Conservation (phyloP, 2,797 vertebrate species). For the Enteromius argenteus region DNA sequence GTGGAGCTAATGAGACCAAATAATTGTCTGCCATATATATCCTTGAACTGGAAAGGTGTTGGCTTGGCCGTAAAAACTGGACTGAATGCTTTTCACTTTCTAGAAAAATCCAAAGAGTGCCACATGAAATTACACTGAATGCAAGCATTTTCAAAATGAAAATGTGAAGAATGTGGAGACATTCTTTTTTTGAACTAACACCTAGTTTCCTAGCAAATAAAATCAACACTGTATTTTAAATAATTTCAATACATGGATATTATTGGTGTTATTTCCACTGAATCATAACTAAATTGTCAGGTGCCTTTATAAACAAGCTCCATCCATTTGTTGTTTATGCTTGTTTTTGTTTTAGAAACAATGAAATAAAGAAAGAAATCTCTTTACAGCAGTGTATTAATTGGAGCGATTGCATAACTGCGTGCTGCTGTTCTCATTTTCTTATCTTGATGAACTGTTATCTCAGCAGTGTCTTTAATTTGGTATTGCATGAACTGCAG, state of each 20-base stretch:
- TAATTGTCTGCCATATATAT: background rate
- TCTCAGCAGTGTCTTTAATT: conserved; percentile 45
- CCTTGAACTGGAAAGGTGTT: conserved; percentile 1
- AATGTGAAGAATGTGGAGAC: conserved; percentile 27
- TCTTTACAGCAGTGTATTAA: background rate
- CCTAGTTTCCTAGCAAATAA: conserved; percentile 32
- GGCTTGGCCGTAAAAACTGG: conserved; percentile 10
- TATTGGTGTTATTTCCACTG: conserved; percentile 22
- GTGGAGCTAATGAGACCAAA: background rate
- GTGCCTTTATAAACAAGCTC: conserved; percentile 47
- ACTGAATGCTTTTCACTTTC: conserved; percentile 1
- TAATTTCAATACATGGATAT: conserved; percentile 27
- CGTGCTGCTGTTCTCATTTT: background rate
- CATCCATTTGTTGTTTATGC: conserved; percentile 6
- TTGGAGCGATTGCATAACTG: conserved; percentile 9
- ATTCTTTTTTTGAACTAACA: conserved; percentile 13
- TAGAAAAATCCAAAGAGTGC: conserved; percentile 17
- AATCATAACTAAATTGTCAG: conserved; percentile 22
- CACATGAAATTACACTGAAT: conserved; percentile 5
- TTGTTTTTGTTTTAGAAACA: conserved; percentile 30
- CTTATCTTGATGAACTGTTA: conserved; percentile 19
- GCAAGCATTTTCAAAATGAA: conserved; percentile 25
- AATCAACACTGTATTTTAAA: conserved; percentile 18
- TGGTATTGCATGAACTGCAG: conserved; percentile 7
- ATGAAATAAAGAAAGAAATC: background rate